Percentiles rank a stretch among this genome's conserved stretches.
Evolutionary conservation across 1,140 invertebrate species (phyloP).

Genomic region (Sminthurides bifidus): DNA sequence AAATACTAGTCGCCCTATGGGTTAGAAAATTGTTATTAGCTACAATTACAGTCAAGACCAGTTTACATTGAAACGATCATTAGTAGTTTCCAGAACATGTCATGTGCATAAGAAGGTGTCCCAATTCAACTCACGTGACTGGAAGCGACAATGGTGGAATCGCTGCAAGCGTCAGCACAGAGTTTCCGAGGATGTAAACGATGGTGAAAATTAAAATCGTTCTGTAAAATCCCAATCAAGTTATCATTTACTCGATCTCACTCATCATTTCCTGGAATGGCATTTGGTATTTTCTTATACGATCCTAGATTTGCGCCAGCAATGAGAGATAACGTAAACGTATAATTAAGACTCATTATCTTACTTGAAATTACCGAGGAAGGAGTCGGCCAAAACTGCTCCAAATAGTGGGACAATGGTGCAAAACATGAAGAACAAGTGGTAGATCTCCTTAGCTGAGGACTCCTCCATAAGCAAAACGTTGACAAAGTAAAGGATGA

Average conservation of each 20-base stretch:
- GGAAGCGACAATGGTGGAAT: constrained; percentile 41
- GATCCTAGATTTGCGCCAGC: constrained; percentile 37
- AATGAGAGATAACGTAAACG: neutral
- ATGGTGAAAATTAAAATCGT: constrained; percentile 80
- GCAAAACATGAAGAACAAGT: constrained; percentile 65
- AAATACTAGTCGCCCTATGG: constrained; percentile 47
- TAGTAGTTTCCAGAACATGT: neutral
- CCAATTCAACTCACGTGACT: constrained; percentile 44
- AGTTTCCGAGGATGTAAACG: constrained; percentile 71
- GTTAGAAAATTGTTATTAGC: neutral
- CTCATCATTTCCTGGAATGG: neutral
- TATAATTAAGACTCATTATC: neutral
- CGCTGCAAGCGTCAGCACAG: constrained; percentile 59
- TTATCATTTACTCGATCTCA: neutral
- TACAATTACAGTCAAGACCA: neutral
- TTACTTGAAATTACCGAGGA: constrained; percentile 67
- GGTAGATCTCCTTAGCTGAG: constrained; percentile 64
- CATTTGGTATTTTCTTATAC: constrained; percentile 12
- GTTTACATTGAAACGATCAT: neutral
- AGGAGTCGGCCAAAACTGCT: constrained; percentile 75
- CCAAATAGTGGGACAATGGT: constrained; percentile 43
- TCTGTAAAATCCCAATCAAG: constrained; percentile 37
- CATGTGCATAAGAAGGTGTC: neutral
- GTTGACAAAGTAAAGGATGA: constrained; percentile 63
- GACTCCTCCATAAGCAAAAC: constrained; percentile 52